Evolutionary conservation across 2,888 invertebrate species (phyloP), one percentile per base, ranked within the genome.

Genomic region (Selenia dentaria): DNA sequence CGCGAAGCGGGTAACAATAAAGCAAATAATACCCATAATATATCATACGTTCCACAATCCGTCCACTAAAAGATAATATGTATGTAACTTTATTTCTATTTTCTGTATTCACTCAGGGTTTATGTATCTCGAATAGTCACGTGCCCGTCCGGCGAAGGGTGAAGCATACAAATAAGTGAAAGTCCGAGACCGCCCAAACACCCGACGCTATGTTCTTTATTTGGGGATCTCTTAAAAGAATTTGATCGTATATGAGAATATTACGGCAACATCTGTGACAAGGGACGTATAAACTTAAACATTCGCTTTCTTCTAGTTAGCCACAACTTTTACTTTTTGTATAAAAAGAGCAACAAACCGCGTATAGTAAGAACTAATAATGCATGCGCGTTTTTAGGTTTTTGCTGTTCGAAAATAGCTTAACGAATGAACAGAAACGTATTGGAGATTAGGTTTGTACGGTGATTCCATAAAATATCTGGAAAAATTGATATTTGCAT

Each of bases 121-220:
- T 90, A 90, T 89, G 87, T 90, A 87, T 89, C 88, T 88, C 88
- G 88, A 89, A 90, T 90, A 88, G 90, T 88, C 90, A 89, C 90
- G 89, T 89, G 74, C 70, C 74, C 74, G 85, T 76, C 82, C 79
- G 70, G 78, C 82, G 84, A 75, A 82, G 86, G 89, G 87, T 83
- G 74, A 79, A 75, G 90, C 88, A 90, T 90, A 90, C 89, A 89
- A 90, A 90, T 90, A 89, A 87, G 88, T 81, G 84, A 82, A 83
- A 84, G 89, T 89, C 89, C 88, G 80, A 87, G 74, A 79, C 78
- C 81, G 73, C 72, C 82, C 82, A 71, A 80, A 83, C 87, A 83
- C 79, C 83, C 86, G 80, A 65, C 83, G 79, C 83, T 83, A 72
- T 81, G 79, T 89, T 83, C 88, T 90, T 89, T 90, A 89, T 89